Conservation (phyloP, 1,140 invertebrate species). For the Acromyrmex echinatior region DNA sequence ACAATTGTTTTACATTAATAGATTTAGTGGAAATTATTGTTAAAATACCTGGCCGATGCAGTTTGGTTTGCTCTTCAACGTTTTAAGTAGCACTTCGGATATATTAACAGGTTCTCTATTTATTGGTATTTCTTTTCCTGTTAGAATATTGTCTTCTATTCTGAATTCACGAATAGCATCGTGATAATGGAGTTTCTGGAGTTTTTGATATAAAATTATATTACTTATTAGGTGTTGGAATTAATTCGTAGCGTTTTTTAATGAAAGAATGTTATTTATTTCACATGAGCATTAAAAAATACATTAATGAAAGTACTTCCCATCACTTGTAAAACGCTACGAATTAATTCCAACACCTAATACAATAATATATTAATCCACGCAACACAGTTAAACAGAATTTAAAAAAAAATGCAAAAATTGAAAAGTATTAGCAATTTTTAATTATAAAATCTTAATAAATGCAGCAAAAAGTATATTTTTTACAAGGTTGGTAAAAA, state of each 20-base stretch:
- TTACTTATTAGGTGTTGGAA: too few relatives aligned
- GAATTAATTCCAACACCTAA: too few relatives aligned
- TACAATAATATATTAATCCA: neutral
- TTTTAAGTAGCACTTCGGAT: slow-evolving; percentile 18
- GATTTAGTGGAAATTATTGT: neutral
- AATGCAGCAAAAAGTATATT: neutral
- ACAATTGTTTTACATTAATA: neutral
- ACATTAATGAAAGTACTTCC: too few relatives aligned
- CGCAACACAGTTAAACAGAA: neutral
- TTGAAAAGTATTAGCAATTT: neutral
- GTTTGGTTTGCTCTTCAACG: slow-evolving; percentile 16
- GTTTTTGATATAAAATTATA: neutral
- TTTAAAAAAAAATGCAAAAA: neutral
- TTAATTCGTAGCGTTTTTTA: too few relatives aligned
- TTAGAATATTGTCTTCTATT: slow-evolving; percentile 37
- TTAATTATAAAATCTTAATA: neutral
- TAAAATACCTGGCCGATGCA: slow-evolving; percentile 37
- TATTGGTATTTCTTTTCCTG: slow-evolving; percentile 25
- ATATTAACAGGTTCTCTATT: neutral
- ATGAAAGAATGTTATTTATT: too few relatives aligned
- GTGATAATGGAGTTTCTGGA: slow-evolving; percentile 7
- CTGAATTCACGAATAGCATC: slow-evolving; percentile 5
- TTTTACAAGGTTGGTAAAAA: neutral
- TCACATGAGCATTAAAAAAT: too few relatives aligned
- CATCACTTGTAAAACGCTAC: too few relatives aligned